These are phyloP conservation scores for Falco punctatus DNA, from an alignment of 2,113 vertebrate genomes.

Conservation along the genomic window DNA sequence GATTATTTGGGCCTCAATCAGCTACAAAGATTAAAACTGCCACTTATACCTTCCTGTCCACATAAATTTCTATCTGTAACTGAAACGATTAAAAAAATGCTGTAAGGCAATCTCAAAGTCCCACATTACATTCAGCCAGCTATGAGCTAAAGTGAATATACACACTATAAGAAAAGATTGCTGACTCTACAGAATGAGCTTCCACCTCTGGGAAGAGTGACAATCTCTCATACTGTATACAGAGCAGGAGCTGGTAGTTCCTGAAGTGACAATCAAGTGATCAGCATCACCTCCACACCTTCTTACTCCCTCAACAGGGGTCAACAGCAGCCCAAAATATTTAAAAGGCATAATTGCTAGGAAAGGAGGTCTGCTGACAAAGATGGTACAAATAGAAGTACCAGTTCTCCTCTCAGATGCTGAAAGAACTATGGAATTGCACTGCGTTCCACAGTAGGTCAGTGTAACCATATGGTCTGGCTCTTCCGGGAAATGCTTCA, in stretches of 20 bases:
- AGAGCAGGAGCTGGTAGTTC: not conserved
- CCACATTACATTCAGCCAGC: not conserved
- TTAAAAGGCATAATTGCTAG: not conserved
- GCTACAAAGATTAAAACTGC: not conserved
- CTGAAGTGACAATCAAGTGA: not conserved
- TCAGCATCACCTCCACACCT: not conserved
- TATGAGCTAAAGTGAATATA: not conserved
- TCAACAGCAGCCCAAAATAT: not conserved
- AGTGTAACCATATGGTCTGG: not conserved
- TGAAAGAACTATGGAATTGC: not conserved
- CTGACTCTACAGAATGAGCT: not conserved
- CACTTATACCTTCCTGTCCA: not conserved
- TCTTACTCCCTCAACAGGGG: not conserved
- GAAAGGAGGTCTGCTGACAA: not conserved
- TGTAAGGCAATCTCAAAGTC: not conserved
- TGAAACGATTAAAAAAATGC: not conserved
- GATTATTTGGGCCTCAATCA: not conserved
- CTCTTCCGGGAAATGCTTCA: not conserved
- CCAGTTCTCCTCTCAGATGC: not conserved
- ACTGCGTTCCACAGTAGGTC: not conserved
- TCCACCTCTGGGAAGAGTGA: not conserved
- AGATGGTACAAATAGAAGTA: not conserved
- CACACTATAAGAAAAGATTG: rapidly evolving
- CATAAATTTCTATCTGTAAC: not conserved
- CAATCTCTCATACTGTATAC: not conserved